phyloP scores from a whole-genome alignment of 2,888 invertebrate genomes.

The Leistus spinibarbis region DNA sequence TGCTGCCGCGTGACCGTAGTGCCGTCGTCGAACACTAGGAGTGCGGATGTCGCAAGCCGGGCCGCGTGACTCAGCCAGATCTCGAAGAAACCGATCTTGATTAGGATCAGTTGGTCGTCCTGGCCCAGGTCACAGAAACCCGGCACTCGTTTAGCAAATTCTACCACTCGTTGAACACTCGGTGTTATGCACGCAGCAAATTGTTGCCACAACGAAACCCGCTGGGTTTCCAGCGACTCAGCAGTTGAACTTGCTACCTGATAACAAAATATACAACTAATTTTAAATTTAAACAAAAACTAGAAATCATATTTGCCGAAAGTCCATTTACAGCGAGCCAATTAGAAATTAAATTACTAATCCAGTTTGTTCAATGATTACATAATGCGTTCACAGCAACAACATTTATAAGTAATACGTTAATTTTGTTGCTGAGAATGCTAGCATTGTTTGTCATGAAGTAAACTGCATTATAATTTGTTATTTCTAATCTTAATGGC shows the following conservation, averaged over 20 bases:
- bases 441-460: too few relatives aligned
- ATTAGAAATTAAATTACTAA: too few relatives aligned
- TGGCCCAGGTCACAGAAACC: constrained; percentile 90
- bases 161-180: constrained; percentile 91
- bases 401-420: too few relatives aligned
- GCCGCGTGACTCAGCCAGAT: constrained; percentile 91
- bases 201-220: constrained; percentile 87
- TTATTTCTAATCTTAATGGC: too few relatives aligned
- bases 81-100: constrained; percentile 96
- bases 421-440: too few relatives aligned
- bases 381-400: too few relatives aligned
- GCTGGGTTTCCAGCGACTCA: constrained; percentile 72
- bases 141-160: constrained; percentile 94
- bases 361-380: too few relatives aligned
- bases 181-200: constrained; percentile 86
- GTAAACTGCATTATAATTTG: too few relatives aligned
- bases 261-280: not conserved
- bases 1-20: constrained; percentile 82
- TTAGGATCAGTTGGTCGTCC: constrained; percentile 95
- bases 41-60: constrained; percentile 75
- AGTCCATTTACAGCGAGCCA: too few relatives aligned
- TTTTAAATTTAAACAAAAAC: not conserved
- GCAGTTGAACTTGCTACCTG: constrained; percentile 64
- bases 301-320: too few relatives aligned
- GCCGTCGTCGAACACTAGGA: constrained; percentile 90